Evolutionary conservation across 2,888 invertebrate genomes (phyloP).

Genomic region (Gymnosoma rotundatum): DNA sequence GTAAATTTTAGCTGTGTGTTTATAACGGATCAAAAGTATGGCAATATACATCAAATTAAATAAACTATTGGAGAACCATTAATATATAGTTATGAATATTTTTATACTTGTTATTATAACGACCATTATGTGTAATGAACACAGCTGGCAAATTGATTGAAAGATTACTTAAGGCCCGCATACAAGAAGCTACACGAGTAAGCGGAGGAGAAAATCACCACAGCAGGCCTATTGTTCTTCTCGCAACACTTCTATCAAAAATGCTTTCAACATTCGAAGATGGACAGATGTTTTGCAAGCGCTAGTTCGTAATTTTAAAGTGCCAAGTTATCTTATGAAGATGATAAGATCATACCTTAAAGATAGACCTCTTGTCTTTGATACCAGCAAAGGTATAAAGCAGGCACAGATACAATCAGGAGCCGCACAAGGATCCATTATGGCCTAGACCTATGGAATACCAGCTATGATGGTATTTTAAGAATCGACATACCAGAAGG

Average conservation of each 20-base stretch:
- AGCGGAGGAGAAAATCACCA: background rate
- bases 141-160: no score
- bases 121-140: no score
- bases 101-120: no score
- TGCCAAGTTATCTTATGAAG: background rate
- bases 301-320: background rate
- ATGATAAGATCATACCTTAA: background rate
- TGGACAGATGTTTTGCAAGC: background rate
- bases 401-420: background rate
- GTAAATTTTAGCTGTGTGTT: no score
- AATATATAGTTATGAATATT: no score
- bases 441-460: no score
- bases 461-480: background rate
- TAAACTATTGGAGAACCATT: no score
- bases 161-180: no score
- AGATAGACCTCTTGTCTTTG: background rate
- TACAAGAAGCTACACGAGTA: no score
- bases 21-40: no score
- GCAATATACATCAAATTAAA: no score
- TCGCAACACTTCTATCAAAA: no score
- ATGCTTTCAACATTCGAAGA: background rate
- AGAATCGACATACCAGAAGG: background rate
- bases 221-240: background rate
- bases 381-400: background rate
- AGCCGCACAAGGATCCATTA: background rate